Evolutionary conservation across 2,888 invertebrate genomes (phyloP).

Genomic region (Willowsia nigromaculata): DNA sequence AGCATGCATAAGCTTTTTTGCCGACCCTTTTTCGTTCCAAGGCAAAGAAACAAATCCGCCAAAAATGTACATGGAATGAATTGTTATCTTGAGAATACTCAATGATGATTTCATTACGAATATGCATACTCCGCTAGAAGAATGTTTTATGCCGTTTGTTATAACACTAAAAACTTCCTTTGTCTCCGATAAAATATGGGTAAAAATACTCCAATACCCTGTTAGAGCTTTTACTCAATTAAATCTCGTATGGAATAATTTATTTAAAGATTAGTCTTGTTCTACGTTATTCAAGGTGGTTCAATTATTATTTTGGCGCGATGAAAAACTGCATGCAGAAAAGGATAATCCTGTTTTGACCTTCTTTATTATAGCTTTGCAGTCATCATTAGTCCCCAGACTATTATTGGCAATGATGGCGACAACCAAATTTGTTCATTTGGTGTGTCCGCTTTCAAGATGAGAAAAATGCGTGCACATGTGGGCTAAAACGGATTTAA

Average conservation of each 20-base stretch:
- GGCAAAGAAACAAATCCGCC: neutral
- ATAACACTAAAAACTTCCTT: too few species aligned
- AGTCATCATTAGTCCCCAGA: neutral
- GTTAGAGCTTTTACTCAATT: too few species aligned
- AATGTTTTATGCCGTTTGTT: too few species aligned
- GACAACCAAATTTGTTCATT: conserved; percentile 37
- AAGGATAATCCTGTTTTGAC: conserved; percentile 49
- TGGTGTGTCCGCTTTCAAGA: neutral
- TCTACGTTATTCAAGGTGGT: neutral
- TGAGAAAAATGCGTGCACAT: neutral
- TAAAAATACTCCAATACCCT: too few species aligned
- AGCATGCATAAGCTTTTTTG: conserved; percentile 64
- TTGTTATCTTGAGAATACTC: too few species aligned
- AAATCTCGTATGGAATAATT: neutral
- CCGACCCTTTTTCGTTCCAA: conserved; percentile 30
- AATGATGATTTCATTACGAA: too few species aligned
- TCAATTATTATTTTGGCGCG: neutral
- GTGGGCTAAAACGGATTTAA: neutral
- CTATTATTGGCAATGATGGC: conserved; percentile 14
- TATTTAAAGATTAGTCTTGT: neutral
- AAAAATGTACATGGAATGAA: conserved; percentile 13
- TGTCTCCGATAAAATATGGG: too few species aligned
- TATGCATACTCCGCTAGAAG: too few species aligned
- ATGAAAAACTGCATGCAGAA: neutral
- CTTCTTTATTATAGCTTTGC: neutral